Conservation (phyloP, 2,888 invertebrate genomes). For the Protonemura montana region DNA sequence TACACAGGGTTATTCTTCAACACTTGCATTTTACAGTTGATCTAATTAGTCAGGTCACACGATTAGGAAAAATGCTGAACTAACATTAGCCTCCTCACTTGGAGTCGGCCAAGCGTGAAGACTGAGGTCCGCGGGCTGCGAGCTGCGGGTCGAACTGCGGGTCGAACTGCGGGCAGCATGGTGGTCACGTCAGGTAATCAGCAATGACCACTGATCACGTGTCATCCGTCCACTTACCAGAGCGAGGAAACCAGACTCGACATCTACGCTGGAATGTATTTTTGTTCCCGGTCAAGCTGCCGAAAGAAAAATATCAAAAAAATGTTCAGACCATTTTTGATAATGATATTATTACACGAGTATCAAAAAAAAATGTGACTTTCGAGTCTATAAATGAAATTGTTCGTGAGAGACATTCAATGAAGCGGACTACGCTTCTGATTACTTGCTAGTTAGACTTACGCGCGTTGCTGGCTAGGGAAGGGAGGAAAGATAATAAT, state of each 20-base stretch:
- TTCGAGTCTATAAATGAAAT: not conserved
- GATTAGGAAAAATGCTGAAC: conserved; percentile 25
- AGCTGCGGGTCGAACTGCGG: no score
- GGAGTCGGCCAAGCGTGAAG: not conserved
- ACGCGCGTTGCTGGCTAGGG: not conserved
- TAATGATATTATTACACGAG: not conserved
- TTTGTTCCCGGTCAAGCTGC: not conserved
- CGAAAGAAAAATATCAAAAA: not conserved
- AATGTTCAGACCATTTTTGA: not conserved
- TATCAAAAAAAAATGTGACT: not conserved
- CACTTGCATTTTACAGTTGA: not conserved
- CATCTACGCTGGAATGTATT: not conserved
- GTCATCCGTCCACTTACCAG: not conserved
- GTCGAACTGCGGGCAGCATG: not conserved
- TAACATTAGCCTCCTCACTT: not conserved
- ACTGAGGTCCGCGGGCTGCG: no score
- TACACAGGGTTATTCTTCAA: not conserved
- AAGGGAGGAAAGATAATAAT: conserved; percentile 24
- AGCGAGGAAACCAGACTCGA: not conserved
- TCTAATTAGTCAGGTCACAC: conserved; percentile 16
- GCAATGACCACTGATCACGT: not conserved
- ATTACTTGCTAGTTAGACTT: not conserved
- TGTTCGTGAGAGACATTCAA: not conserved
- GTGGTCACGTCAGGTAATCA: not conserved
- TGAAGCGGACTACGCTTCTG: not conserved